phyloP scores from a whole-genome alignment of 2,113 vertebrate genomes.

The Vulpes lagopus region DNA sequence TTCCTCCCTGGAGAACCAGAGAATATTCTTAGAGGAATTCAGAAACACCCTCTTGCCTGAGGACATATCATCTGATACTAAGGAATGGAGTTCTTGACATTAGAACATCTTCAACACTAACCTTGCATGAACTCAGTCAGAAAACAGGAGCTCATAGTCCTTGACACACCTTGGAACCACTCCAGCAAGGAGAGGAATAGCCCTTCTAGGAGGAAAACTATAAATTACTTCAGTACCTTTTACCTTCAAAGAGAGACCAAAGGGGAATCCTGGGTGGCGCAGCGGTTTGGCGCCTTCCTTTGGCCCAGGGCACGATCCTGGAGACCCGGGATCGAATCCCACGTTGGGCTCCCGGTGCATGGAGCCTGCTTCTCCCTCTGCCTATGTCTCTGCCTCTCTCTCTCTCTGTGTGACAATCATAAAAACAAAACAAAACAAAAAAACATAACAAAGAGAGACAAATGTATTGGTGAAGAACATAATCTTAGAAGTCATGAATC shows the following conservation, averaged over 20 bases:
- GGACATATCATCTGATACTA: background rate
- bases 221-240: slow-evolving; percentile 26
- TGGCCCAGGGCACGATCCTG: no score
- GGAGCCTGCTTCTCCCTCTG: no score
- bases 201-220: background rate
- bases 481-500: background rate
- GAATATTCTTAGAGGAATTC: background rate
- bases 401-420: no score
- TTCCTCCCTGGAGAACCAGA: slow-evolving; percentile 37
- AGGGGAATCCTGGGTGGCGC: no score
- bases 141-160: background rate
- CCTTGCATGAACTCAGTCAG: background rate
- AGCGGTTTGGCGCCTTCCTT: no score
- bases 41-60: slow-evolving; percentile 29
- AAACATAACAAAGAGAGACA: background rate
- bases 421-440: no score
- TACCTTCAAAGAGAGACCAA: background rate
- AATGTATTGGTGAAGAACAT: background rate
- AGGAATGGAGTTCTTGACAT: background rate
- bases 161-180: background rate
- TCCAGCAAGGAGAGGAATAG: background rate
- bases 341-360: no score
- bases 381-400: no score
- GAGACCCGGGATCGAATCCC: no score
- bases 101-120: slow-evolving; percentile 37